A percentile compares a stretch with the other conserved stretches of the same genome.
Conservation (phyloP, 2,113 vertebrate genomes). For the Cairina moschata region DNA sequence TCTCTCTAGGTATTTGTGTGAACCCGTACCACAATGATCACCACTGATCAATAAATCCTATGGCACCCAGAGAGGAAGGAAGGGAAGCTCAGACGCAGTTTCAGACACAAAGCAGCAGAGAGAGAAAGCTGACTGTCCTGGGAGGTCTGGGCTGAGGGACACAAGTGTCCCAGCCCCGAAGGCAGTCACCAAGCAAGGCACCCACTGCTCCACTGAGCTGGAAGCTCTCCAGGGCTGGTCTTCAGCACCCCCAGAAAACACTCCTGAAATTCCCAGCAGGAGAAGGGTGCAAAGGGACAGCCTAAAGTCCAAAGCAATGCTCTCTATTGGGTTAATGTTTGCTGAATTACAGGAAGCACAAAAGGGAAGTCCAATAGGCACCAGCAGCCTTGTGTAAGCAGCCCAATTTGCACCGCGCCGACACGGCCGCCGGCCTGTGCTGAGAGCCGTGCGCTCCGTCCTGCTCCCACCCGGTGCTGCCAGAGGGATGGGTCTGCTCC, state of each 20-base stretch:
- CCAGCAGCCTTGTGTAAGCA: background rate
- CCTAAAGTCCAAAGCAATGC: background rate
- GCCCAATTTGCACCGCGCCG: background rate
- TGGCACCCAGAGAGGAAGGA: background rate
- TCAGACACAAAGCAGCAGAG: accelerated
- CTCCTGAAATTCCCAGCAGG: background rate
- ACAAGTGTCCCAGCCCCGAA: background rate
- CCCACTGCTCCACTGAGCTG: accelerated
- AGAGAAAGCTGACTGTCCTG: accelerated
- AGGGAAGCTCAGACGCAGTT: accelerated
- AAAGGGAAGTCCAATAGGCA: background rate
- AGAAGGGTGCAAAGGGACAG: background rate
- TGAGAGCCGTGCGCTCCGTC: accelerated
- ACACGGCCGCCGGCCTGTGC: accelerated
- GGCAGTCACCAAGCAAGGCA: accelerated
- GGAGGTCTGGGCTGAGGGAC: background rate
- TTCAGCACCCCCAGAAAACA: background rate
- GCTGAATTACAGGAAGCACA: background rate
- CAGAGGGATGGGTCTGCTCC: conserved; percentile 68
- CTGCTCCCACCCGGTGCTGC: background rate
- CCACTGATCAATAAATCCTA: background rate
- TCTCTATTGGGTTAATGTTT: conserved; percentile 5
- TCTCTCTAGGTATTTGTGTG: accelerated
- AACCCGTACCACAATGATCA: accelerated
- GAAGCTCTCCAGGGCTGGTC: background rate